A percentile compares a stretch with the other conserved stretches of the same genome.
Evolutionary conservation across 1,140 invertebrate genomes (phyloP).

Genomic region (Bombus consobrinus): DNA sequence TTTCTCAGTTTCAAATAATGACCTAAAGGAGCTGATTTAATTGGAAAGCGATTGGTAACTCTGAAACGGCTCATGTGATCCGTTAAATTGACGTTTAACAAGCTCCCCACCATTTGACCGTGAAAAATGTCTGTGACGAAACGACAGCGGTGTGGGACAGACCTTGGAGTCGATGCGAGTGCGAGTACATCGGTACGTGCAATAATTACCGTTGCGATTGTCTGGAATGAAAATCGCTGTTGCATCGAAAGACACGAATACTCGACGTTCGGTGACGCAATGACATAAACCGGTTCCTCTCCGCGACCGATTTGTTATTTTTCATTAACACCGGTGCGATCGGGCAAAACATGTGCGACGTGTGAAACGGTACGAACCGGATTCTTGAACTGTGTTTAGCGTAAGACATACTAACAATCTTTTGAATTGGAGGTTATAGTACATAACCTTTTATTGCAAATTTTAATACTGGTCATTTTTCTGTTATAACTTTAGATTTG

Average conservation of each 20-base stretch:
- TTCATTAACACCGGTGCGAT: background rate
- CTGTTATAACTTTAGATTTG: no score
- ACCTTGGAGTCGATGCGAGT: background rate
- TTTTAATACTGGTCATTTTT: background rate
- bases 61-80: background rate
- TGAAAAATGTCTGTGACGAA: conserved; percentile 7
- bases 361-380: background rate
- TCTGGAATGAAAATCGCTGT: conserved; percentile 25
- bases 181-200: background rate
- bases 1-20: background rate
- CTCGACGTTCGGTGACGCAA: background rate
- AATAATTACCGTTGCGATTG: conserved; percentile 30
- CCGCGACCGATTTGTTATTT: conserved; percentile 12
- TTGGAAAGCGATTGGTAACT: background rate
- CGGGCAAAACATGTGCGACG: background rate
- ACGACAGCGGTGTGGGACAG: background rate
- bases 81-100: conserved; percentile 4
- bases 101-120: background rate
- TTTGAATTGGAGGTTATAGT: background rate
- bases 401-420: no score
- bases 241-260: conserved; percentile 18
- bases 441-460: background rate
- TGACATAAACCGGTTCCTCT: background rate
- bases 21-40: conserved; percentile 2
- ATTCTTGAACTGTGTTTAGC: background rate